Conservation (phyloP, 2,113 vertebrate species). For the Speoplatyrhinus poulsoni region DNA sequence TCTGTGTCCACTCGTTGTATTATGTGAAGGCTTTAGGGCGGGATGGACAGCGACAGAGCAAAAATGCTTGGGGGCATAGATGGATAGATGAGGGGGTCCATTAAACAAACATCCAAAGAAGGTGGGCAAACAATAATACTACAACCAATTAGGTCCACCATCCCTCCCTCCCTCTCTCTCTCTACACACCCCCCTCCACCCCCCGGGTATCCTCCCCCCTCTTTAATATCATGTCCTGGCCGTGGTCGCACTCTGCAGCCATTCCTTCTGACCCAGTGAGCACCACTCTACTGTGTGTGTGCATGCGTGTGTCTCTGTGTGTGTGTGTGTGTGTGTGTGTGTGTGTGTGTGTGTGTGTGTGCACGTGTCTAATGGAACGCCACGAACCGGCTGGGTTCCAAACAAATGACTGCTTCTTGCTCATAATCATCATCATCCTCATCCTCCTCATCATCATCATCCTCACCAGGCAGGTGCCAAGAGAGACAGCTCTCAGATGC, state of each 20-base stretch:
- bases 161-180: slow-evolving; percentile 12
- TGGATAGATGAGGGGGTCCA: slow-evolving; percentile 2
- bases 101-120: slow-evolving; percentile 34
- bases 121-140: slow-evolving; percentile 39
- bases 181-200: background rate
- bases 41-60: slow-evolving; percentile 17
- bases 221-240: too few species aligned
- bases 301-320: slow-evolving; percentile 1
- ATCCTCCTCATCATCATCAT: too few species aligned
- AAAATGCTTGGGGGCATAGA: background rate
- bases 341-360: background rate
- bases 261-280: too few species aligned
- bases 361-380: too few species aligned
- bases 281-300: background rate
- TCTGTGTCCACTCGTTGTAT: slow-evolving; percentile 49
- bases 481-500: too few species aligned
- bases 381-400: too few species aligned
- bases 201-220: background rate
- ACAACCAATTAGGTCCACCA: slow-evolving; percentile 31
- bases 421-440: too few species aligned
- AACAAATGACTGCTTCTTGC: too few species aligned
- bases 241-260: too few species aligned
- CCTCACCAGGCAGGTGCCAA: too few species aligned
- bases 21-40: slow-evolving; percentile 49
- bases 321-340: slow-evolving; percentile 2